Percentiles rank a stretch among this genome's conserved stretches.
Evolutionary conservation across 2,113 vertebrate species (phyloP).

Genomic region (Balaeniceps rex): DNA sequence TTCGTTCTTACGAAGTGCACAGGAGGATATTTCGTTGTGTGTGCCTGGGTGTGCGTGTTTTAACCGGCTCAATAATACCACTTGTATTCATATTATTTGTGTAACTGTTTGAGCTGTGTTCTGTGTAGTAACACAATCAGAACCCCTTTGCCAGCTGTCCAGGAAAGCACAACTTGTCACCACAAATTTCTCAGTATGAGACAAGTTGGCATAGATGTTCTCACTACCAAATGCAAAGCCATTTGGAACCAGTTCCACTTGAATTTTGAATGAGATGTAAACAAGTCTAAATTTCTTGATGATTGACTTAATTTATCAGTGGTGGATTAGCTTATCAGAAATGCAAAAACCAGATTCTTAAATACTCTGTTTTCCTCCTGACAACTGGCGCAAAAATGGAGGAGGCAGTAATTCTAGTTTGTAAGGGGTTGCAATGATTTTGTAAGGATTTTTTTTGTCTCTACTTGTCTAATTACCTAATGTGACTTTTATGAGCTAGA

Average conservation of each 20-base stretch:
- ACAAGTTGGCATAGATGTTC: not conserved
- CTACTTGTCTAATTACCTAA: not conserved
- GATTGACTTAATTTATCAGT: not conserved
- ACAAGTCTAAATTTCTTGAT: not conserved
- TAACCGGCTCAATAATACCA: not conserved
- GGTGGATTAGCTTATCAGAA: not conserved
- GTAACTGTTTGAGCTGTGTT: not conserved
- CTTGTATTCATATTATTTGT: not conserved
- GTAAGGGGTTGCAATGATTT: not conserved
- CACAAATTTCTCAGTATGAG: not conserved
- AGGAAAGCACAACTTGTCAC: not conserved
- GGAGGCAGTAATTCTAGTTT: not conserved
- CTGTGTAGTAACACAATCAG: not conserved
- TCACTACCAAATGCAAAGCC: not conserved
- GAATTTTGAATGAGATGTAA: not conserved
- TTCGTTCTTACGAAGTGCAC: accelerated
- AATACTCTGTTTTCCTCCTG: not conserved
- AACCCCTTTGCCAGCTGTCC: not conserved
- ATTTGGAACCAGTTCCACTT: not conserved
- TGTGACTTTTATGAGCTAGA: not conserved
- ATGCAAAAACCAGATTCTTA: not conserved
- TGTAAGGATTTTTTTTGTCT: not conserved
- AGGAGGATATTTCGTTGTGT: too few species aligned
- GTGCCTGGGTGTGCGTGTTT: not conserved
- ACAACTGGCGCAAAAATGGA: not conserved